phyloP scores from a whole-genome alignment of 2,888 invertebrate genomes.

The Brachycybe producta region DNA sequence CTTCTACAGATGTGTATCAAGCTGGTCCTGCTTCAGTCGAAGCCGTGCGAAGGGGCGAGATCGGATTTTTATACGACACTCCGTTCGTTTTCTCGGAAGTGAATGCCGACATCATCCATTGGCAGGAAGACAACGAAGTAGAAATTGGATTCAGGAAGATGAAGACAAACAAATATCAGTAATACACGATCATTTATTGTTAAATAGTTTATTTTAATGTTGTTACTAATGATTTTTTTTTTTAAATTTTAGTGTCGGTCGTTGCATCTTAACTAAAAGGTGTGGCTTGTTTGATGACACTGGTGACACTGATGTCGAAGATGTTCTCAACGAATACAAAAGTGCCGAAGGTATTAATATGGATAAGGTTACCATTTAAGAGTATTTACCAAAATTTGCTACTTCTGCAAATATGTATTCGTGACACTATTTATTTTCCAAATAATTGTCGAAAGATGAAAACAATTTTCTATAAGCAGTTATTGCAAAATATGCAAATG shows the following conservation, averaged over 20 bases:
- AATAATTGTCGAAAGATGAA: not conserved
- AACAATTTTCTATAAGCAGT: too few relatives aligned
- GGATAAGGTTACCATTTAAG: not conserved
- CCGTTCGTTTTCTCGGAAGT: conserved; percentile 63
- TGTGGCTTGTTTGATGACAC: conserved; percentile 52
- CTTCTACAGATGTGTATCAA: conserved; percentile 29
- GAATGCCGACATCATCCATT: conserved; percentile 63
- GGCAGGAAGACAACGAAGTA: conserved; percentile 55
- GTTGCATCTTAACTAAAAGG: conserved; percentile 52
- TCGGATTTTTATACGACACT: conserved; percentile 57
- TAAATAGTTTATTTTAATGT: too few relatives aligned
- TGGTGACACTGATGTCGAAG: conserved; percentile 56
- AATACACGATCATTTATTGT: conserved; percentile 27
- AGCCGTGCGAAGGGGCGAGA: conserved; percentile 58
- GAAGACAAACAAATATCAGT: conserved; percentile 59
- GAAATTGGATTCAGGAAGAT: conserved; percentile 54
- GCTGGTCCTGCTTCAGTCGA: conserved; percentile 53
- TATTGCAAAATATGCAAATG: too few relatives aligned
- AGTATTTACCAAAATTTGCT: too few relatives aligned
- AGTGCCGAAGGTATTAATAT: conserved; percentile 45
- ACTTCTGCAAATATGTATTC: too few relatives aligned
- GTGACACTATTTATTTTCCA: conserved; percentile 3
- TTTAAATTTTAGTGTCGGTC: conserved; percentile 48
- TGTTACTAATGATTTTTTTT: not conserved
- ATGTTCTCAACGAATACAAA: conserved; percentile 57